These are phyloP conservation scores for Germaria angustata DNA, from an alignment of 2,888 invertebrate species.

Conservation along the genomic window DNA sequence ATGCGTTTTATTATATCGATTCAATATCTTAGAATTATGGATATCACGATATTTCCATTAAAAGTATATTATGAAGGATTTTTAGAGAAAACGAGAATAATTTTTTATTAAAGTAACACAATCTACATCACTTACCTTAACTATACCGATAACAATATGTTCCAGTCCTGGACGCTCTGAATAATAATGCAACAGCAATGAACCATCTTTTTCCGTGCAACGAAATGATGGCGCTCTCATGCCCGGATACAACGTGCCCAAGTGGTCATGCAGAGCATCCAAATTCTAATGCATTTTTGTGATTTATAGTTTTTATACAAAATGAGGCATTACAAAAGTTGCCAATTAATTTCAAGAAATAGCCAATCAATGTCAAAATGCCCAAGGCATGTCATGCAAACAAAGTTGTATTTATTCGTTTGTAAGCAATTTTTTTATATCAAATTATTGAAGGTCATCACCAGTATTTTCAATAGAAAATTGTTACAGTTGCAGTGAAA, in stretches of 20 bases:
- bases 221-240: conserved; percentile 98
- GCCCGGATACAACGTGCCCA: conserved; percentile 95
- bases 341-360: background rate
- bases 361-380: background rate
- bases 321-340: background rate
- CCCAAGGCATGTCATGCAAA: conserved; percentile 5
- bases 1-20: no score
- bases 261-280: conserved; percentile 96
- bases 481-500: conserved; percentile 48
- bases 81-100: no score
- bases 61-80: no score
- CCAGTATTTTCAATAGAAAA: conserved; percentile 12
- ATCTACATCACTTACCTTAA: conserved; percentile 88
- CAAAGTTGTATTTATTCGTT: conserved; percentile 16
- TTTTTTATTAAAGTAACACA: no score
- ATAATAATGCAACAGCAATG: conserved; percentile 95
- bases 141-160: conserved; percentile 97
- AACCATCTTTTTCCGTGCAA: conserved; percentile 96
- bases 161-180: conserved; percentile 96
- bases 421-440: conserved; percentile 28
- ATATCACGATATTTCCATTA: no score
- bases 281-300: conserved; percentile 85
- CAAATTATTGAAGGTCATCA: conserved; percentile 35
- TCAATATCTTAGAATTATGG: no score
- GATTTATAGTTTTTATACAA: background rate